A percentile compares a stretch with the other conserved stretches of the same genome.
phyloP scores from a whole-genome alignment of 2,888 invertebrate species.

The Argyra leucocephala region DNA sequence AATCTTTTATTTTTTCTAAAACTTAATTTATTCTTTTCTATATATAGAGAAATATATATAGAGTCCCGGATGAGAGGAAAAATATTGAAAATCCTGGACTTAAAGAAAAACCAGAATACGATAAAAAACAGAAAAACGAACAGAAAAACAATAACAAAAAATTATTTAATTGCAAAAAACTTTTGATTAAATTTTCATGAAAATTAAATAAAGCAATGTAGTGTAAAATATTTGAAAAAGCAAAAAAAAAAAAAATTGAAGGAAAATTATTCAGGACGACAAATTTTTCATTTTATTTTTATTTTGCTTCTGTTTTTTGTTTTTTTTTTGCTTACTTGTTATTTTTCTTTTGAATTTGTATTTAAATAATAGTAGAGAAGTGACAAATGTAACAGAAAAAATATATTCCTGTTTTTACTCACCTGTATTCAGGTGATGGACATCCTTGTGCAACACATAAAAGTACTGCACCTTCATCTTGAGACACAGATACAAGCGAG shows the following conservation, averaged over 20 bases:
- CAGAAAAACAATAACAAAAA: neutral
- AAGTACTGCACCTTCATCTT: constrained; percentile 64
- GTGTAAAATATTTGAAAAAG: neutral
- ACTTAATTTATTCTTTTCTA: too few relatives aligned
- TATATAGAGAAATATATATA: too few relatives aligned
- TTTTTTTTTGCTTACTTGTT: neutral
- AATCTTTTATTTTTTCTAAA: too few relatives aligned
- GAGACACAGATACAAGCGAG: constrained; percentile 57
- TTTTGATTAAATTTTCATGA: neutral
- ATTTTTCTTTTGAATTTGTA: neutral
- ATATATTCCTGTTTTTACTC: constrained; percentile 29
- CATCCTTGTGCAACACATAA: constrained; percentile 72
- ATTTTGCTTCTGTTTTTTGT: neutral
- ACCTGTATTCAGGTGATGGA: constrained; percentile 71
- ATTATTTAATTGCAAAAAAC: neutral
- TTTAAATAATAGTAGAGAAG: neutral
- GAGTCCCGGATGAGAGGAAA: too few relatives aligned
- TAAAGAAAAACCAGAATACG: too few relatives aligned
- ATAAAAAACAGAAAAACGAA: neutral
- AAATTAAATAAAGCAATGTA: neutral
- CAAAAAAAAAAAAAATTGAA: neutral
- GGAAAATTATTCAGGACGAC: too few relatives aligned
- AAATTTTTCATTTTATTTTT: too few relatives aligned
- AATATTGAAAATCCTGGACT: too few relatives aligned
- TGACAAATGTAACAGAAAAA: neutral